These are phyloP conservation scores for Ectemnius lituratus DNA, from an alignment of 2,888 invertebrate genomes.

Conservation along the genomic window DNA sequence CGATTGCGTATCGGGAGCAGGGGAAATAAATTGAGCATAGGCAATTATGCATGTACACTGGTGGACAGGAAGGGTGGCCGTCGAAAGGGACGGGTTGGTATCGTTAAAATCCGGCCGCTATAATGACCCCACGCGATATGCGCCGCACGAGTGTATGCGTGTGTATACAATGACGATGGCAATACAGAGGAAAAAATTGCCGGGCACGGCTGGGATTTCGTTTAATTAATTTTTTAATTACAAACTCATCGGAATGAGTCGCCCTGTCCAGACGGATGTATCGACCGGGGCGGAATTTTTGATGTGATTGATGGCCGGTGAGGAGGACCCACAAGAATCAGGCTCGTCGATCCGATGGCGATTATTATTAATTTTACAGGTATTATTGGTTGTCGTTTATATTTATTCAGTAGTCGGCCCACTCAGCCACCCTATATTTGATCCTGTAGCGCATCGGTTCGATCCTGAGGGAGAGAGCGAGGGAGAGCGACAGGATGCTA, in stretches of 20 bases:
- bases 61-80: slow-evolving; percentile 14
- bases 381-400: slow-evolving; percentile 68
- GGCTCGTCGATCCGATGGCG: slow-evolving; percentile 43
- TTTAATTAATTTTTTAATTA: slow-evolving; percentile 70
- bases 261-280: slow-evolving; percentile 39
- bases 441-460: slow-evolving; percentile 37
- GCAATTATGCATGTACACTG: slow-evolving; percentile 59
- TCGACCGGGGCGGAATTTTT: slow-evolving; percentile 54
- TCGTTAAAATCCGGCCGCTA: slow-evolving; percentile 60
- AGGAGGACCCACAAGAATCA: slow-evolving; percentile 46
- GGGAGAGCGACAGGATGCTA: slow-evolving; percentile 1
- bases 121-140: slow-evolving; percentile 58
- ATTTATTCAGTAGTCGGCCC: slow-evolving; percentile 58
- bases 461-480: slow-evolving; percentile 34
- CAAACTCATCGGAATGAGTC: slow-evolving; percentile 63
- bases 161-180: slow-evolving; percentile 57
- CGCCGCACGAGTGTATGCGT: slow-evolving; percentile 21
- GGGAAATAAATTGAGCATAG: slow-evolving; percentile 57
- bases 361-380: slow-evolving; percentile 69
- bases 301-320: slow-evolving; percentile 53
- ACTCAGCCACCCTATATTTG: slow-evolving; percentile 43
- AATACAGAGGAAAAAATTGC: slow-evolving; percentile 58
- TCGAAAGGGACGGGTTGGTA: slow-evolving; percentile 34
- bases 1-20: slow-evolving; percentile 25
- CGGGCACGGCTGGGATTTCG: slow-evolving; percentile 60